These are phyloP conservation scores for Coendou prehensilis DNA, from an alignment of 2,797 vertebrate species.

Conservation along the genomic window DNA sequence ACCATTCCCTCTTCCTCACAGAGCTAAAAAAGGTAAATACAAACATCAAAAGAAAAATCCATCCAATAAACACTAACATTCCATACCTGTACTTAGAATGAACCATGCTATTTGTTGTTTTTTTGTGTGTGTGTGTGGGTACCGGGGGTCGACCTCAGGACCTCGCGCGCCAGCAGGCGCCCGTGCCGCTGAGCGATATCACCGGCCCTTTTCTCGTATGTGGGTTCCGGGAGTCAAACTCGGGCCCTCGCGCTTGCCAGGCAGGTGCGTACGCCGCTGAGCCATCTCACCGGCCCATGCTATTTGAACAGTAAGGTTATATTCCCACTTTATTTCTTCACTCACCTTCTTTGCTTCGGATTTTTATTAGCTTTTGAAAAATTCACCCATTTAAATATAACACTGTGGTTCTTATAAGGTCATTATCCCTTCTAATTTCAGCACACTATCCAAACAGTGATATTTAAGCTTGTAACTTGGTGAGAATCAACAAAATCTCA, in stretches of 20 bases:
- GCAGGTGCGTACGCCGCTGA: no score
- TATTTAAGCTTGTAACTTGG: neutral
- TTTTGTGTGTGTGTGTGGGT: no score
- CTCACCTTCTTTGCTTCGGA: constrained; percentile 15
- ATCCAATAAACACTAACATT: neutral
- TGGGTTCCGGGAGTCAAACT: no score
- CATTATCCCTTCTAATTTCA: neutral
- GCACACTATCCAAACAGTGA: neutral
- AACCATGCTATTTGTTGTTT: neutral
- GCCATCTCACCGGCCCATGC: neutral
- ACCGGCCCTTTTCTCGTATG: no score
- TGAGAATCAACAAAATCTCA: neutral
- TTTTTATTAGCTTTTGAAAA: constrained; percentile 64
- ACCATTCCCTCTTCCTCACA: neutral
- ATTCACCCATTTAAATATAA: constrained; percentile 24
- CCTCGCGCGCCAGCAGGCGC: no score
- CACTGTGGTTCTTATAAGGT: neutral
- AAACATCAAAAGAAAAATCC: constrained; percentile 54
- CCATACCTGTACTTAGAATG: neutral
- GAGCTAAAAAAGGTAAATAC: neutral
- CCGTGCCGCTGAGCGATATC: no score
- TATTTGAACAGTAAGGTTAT: neutral
- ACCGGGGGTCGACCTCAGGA: no score
- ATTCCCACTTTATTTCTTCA: neutral
- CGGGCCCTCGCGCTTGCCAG: no score